Evolutionary conservation across 2,797 vertebrate species (phyloP).

Genomic region (Mus minutoides): DNA sequence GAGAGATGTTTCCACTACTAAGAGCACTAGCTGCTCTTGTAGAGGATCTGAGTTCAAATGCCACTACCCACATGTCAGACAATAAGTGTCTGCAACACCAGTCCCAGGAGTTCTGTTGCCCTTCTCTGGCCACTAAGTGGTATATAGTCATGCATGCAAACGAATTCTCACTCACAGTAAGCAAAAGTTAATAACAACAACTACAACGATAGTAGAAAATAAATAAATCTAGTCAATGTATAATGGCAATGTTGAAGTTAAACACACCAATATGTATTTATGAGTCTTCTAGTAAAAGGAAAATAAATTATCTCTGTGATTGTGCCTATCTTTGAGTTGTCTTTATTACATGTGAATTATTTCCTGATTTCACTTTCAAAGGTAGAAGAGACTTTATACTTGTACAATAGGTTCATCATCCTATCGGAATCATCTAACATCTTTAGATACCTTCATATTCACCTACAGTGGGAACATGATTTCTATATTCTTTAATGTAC

Average conservation of each 20-base stretch:
- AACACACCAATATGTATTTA: neutral
- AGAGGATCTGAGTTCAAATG: neutral
- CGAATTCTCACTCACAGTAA: neutral
- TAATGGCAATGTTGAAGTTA: neutral
- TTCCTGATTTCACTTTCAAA: slow-evolving; percentile 53
- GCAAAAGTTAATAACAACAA: neutral
- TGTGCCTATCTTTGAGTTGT: neutral
- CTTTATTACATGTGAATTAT: neutral
- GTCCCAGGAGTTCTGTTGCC: neutral
- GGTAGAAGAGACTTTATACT: neutral
- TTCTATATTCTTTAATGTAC: neutral
- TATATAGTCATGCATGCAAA: neutral
- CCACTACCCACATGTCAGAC: neutral
- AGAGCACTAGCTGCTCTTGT: neutral
- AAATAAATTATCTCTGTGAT: neutral
- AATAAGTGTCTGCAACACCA: neutral
- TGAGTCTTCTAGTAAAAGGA: neutral
- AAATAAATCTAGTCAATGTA: neutral
- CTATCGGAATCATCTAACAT: neutral
- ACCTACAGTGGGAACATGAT: neutral
- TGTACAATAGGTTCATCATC: neutral
- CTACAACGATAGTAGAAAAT: neutral
- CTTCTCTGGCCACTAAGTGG: neutral
- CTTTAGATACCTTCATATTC: neutral
- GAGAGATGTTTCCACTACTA: neutral